Percentiles rank a stretch among this genome's conserved stretches.
Conservation (phyloP, 2,888 invertebrate genomes). For the Drosophila multiciliata region DNA sequence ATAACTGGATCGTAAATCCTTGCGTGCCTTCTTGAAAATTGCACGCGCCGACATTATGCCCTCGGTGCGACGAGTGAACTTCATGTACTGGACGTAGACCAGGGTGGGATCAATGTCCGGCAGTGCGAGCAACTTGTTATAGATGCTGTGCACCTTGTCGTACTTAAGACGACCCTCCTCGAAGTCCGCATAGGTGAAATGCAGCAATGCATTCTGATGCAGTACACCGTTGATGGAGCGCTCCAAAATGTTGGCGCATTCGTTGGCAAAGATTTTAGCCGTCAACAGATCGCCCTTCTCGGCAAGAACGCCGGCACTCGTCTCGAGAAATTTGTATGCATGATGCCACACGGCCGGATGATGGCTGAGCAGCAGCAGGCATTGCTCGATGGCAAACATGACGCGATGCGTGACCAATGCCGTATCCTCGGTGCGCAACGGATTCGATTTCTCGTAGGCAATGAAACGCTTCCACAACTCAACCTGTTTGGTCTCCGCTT, state of each 20-base stretch:
- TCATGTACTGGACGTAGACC: conserved; percentile 99
- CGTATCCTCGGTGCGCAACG: conserved; percentile 97
- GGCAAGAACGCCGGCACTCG: conserved; percentile 95
- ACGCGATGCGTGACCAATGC: conserved; percentile 96
- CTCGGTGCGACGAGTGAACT: conserved; percentile 98
- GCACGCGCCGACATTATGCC: conserved; percentile 98
- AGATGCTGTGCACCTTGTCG: conserved; percentile 98
- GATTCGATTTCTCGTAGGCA: conserved; percentile 98
- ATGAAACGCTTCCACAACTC: conserved; percentile 99
- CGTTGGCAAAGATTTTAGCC: conserved; percentile 96
- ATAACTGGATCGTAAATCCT: conserved; percentile 93
- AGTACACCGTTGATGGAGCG: conserved; percentile 95
- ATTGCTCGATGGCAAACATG: conserved; percentile 99
- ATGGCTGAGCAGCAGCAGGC: conserved; percentile 97
- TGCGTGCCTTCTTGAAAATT: conserved; percentile 97
- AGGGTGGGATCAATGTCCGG: conserved; percentile 97
- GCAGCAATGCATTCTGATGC: conserved; percentile 95
- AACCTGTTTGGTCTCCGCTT: conserved; percentile 97
- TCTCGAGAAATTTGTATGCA: conserved; percentile 98
- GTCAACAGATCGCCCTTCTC: conserved; percentile 98
- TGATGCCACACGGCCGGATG: conserved; percentile 99
- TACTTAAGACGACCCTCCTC: conserved; percentile 98
- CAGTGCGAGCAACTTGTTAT: conserved; percentile 95
- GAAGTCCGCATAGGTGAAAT: conserved; percentile 99
- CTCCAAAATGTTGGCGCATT: conserved; percentile 97